phyloP scores from a whole-genome alignment of 2,888 invertebrate species.

The Drosophila kambysellisi region DNA sequence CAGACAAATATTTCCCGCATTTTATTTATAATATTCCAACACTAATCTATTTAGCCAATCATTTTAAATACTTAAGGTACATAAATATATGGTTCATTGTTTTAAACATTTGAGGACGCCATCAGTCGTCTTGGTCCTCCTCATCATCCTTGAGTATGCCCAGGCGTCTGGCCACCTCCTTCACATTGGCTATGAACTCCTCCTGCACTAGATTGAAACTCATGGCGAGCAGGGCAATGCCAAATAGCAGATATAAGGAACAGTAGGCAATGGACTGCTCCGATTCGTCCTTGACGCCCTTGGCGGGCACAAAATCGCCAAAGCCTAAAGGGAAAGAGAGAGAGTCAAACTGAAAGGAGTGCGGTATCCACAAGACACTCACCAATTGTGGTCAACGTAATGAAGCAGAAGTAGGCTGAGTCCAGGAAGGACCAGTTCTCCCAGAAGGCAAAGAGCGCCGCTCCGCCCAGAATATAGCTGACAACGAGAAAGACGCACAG shows the following conservation, averaged over 20 bases:
- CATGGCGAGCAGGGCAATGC: conserved; percentile 97
- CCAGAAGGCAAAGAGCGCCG: conserved; percentile 93
- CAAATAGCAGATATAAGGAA: conserved; percentile 96
- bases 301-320: conserved; percentile 96
- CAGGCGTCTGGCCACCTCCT: conserved; percentile 92
- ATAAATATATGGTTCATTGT: not conserved
- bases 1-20: not conserved
- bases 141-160: conserved; percentile 94
- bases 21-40: conserved; percentile 4
- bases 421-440: conserved; percentile 95
- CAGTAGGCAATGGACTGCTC: conserved; percentile 90
- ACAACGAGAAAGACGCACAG: conserved; percentile 94
- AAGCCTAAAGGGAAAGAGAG: conserved; percentile 86
- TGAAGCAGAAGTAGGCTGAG: conserved; percentile 97
- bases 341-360: not conserved
- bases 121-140: conserved; percentile 85
- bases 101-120: not conserved
- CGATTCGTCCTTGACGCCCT: conserved; percentile 85
- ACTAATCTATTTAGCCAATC: conserved; percentile 5
- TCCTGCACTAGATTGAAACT: conserved; percentile 98
- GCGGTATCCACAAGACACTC: conserved; percentile 15
- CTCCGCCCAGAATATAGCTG: conserved; percentile 95
- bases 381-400: conserved; percentile 95
- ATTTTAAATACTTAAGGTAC: conserved; percentile 3
- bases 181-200: conserved; percentile 95